phyloP scores from a whole-genome alignment of 1,140 invertebrate species.

The Eciton burchellii region DNA sequence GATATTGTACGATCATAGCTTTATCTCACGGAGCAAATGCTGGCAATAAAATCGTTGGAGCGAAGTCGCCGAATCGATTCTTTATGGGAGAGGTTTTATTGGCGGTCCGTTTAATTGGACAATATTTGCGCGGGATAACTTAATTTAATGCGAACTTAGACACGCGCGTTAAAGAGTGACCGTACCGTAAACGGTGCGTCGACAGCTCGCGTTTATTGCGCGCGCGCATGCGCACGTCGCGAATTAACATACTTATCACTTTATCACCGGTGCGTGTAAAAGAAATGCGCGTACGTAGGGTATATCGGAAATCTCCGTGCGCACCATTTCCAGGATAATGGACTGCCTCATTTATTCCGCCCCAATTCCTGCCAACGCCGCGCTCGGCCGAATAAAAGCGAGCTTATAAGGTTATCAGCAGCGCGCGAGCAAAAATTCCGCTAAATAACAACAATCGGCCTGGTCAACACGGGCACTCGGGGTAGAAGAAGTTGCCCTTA shows the following conservation, averaged over 20 bases:
- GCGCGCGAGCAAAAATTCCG: conserved; percentile 9
- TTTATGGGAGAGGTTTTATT: background rate
- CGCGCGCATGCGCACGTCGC: conserved; percentile 15
- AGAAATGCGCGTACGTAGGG: background rate
- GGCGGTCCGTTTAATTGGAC: background rate
- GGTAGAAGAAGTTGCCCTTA: conserved; percentile 43
- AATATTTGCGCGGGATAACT: background rate
- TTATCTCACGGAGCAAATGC: background rate
- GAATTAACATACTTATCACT: conserved; percentile 74
- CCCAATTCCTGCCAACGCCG: conserved; percentile 59
- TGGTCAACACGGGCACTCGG: background rate
- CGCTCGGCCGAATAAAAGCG: conserved; percentile 50
- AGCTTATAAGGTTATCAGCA: conserved; percentile 51
- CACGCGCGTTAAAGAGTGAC: background rate
- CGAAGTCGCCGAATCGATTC: background rate
- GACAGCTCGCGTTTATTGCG: background rate
- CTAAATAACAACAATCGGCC: conserved; percentile 46
- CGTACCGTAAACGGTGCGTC: background rate
- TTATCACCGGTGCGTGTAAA: conserved; percentile 48
- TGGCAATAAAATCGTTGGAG: background rate
- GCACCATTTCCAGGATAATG: conserved; percentile 40
- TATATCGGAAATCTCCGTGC: conserved; percentile 58
- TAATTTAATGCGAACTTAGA: conserved; percentile 4
- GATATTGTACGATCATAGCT: background rate
- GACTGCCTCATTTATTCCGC: conserved; percentile 72